Evolutionary conservation across 2,113 vertebrate genomes (phyloP).

Genomic region (Columbina picui): DNA sequence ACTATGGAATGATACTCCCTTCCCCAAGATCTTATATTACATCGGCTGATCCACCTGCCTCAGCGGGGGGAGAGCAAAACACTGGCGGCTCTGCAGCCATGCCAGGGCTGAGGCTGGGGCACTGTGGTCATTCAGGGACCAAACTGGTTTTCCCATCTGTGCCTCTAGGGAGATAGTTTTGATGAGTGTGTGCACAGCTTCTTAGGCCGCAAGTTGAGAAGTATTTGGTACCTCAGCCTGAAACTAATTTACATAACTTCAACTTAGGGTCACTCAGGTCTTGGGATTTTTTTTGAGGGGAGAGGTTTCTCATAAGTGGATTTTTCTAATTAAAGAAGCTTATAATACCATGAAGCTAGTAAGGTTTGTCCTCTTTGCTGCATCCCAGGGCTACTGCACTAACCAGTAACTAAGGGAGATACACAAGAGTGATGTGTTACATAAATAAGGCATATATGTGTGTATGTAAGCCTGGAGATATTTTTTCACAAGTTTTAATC

Average conservation of each 20-base stretch:
- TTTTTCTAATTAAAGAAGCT: not conserved
- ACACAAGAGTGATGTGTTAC: not conserved
- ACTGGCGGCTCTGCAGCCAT: rapidly evolving
- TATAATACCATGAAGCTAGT: not conserved
- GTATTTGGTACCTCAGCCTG: not conserved
- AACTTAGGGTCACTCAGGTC: not conserved
- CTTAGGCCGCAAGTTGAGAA: not conserved
- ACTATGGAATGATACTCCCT: not conserved
- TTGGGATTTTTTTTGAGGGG: not conserved
- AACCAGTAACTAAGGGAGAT: not conserved
- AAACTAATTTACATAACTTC: not conserved
- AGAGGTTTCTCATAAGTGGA: not conserved
- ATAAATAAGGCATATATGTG: not conserved
- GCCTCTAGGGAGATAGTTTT: not conserved
- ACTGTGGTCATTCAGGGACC: not conserved
- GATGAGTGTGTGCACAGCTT: not conserved
- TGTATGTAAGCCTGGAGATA: not conserved
- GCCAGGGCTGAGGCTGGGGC: not conserved
- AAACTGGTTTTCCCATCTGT: not conserved
- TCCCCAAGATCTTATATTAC: not conserved
- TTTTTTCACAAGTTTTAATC: not conserved
- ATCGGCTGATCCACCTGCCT: not conserved
- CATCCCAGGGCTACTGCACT: not conserved
- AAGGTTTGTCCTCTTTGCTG: not conserved
- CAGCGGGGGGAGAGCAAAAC: not conserved